Percentiles rank a stretch among this genome's conserved stretches.
phyloP scores from a whole-genome alignment of 2,113 vertebrate species.

The Leucosticte australis region DNA sequence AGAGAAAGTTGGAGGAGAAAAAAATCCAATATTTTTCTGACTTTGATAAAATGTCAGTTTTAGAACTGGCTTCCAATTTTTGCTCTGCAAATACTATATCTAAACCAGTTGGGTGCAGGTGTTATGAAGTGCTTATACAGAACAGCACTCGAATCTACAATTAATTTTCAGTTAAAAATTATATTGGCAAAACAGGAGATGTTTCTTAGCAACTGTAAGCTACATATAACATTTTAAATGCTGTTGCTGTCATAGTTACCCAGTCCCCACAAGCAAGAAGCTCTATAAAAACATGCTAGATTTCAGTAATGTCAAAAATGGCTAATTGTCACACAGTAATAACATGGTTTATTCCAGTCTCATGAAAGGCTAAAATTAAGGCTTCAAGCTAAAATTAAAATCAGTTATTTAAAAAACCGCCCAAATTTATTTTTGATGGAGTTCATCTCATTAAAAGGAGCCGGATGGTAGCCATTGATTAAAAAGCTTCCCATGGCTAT shows the following conservation, averaged over 20 bases:
- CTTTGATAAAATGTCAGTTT: not conserved
- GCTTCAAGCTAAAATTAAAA: not conserved
- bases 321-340: not conserved
- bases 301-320: not conserved
- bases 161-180: not conserved
- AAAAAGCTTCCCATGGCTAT: not conserved
- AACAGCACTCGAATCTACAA: not conserved
- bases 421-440: not conserved
- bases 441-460: not conserved
- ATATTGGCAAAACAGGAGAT: not conserved
- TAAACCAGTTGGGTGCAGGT: not conserved
- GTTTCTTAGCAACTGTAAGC: conserved; percentile 18
- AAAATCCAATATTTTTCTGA: not conserved
- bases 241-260: not conserved
- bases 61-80: not conserved
- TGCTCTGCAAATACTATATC: not conserved
- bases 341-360: not conserved
- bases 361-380: not conserved
- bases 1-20: not conserved
- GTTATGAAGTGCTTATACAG: not conserved
- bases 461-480: not conserved
- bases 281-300: not conserved
- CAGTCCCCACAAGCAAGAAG: not conserved
- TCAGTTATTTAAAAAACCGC: not conserved
- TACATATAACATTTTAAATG: not conserved